Evolutionary conservation across 2,888 invertebrate genomes (phyloP), one percentile per base, ranked within the genome.

Genomic region (Rhingia campestris): DNA sequence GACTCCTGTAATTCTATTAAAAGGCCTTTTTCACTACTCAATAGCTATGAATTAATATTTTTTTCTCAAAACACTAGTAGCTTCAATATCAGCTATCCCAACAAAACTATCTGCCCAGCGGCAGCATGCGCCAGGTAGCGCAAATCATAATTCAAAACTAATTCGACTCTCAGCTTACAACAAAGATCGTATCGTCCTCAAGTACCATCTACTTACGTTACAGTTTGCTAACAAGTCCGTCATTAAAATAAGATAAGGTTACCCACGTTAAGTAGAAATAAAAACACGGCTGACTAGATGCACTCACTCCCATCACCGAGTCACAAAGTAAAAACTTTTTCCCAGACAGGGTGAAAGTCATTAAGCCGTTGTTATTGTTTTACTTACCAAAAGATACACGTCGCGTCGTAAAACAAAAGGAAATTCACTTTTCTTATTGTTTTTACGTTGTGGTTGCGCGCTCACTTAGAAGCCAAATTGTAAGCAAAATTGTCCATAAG

Each of bases 281-380:
- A 67, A 67, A 35, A 37, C 49, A 64, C 47, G 64, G 30, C 43
- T 73, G 63, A 63, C 41, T 73, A 63, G 53, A 45, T 69, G 69
- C 54, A 61, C 32, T 76, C 32, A 45, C 41, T 37, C 4, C 10
- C 35, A 33, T 35, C 76, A 37, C 47, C 32, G 53, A 54, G 45
- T 69, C 45, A 69, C 61, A 69, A 39, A 51, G 35, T 14, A 32
- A 43, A 53, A 63, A 56, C 22, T 56, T 45, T 56, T 9, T 43
- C 72, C 59, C 79, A 72, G 73, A 66, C 72, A 56, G 9, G 66
- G 79, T 73, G 79, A 79, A 79, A 79, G 79, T 79, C 79, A 73
- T 79, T 79, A 79, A 73, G 79, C 59, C 66, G 66, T 79, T 79
- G 79, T 54, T 70, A 72, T 69, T 56, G 69, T 69, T 35, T 53